Percentiles rank a stretch among this genome's conserved stretches.
These are phyloP conservation scores for Trachymyrmex septentrionalis DNA, from an alignment of 1,140 invertebrate genomes.

Conservation along the genomic window DNA sequence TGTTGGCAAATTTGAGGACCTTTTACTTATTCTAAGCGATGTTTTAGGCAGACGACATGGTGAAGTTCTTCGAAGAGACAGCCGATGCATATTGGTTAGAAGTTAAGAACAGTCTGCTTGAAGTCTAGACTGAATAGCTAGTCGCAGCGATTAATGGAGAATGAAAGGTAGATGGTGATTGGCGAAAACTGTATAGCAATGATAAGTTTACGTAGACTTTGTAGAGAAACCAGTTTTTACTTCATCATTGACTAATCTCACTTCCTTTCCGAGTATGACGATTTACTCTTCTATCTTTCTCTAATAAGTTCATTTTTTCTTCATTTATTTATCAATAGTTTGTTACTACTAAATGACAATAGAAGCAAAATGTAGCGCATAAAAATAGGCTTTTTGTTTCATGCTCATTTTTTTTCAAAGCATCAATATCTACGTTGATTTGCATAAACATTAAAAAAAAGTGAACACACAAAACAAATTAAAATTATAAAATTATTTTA, in stretches of 20 bases:
- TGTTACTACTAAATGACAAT: neutral
- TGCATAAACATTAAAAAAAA: no score
- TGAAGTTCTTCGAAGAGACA: neutral
- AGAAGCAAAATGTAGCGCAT: neutral
- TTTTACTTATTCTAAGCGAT: conserved; percentile 23
- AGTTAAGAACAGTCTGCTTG: conserved; percentile 11
- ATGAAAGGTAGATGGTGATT: conserved; percentile 40
- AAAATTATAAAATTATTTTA: no score
- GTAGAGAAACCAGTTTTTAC: conserved; percentile 60
- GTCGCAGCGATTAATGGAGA: neutral
- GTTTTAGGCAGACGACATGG: neutral
- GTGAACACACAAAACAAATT: no score
- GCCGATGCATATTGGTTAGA: neutral
- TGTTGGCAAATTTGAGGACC: neutral
- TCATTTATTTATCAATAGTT: neutral
- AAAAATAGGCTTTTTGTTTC: neutral
- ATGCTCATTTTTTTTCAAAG: neutral
- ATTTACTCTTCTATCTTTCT: neutral
- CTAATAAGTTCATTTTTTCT: neutral
- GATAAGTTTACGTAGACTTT: conserved; percentile 45
- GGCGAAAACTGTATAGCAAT: neutral
- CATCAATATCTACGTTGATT: neutral
- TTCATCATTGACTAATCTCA: neutral
- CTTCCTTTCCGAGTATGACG: neutral
- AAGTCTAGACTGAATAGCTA: neutral